Evolutionary conservation across 2,888 invertebrate species (phyloP), one percentile per base, ranked within the genome.

Genomic region (Cremastinae sp.): DNA sequence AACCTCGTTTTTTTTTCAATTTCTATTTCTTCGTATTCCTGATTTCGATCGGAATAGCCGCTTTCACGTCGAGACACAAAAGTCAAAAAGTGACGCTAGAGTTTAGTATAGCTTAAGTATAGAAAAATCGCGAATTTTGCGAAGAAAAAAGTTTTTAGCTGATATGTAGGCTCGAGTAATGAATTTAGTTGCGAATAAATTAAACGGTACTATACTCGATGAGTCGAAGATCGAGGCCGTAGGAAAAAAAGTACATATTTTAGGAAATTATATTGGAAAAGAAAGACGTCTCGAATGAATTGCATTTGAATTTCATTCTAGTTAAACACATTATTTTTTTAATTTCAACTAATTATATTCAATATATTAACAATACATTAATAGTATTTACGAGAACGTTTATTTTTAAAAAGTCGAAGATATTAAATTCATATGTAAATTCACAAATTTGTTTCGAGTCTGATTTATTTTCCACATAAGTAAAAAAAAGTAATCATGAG

Each of bases 31-130:
- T 72, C 66, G 75, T 80, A 75, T 80, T 84, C 81, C 83, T 85
- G 83, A 85, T 83, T 80, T 83, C 81, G 80, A 83, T 87, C 82
- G 82, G 84, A 86, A 87, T 89, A 88, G 88, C 89, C 88, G 89
- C 88, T 88, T 86, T 86, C 87, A 88, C 87, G 83, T 87, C 83
- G 78, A 85, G 80, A 88, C 87, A 88, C 86, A 87, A 88, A 88
- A 66, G 39, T 75, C 58, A 65, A 69, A 4, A 47, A 56, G n/a
- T n/a, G 56, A 66, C 12, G 22, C 28, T 66, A 66, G 66, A 35
- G 39, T 66, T 74, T 75, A 53, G 58, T 73, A n/a, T n/a, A 64
- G 72, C 58, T 39, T 55, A 41, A 20, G 51, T 28, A 16, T 58
- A 53, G 41, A 39, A 70, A n/a, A 16, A 37, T 9, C 35, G 61